These are phyloP conservation scores for Fulica atra DNA, from an alignment of 2,113 vertebrate species.

Conservation along the genomic window DNA sequence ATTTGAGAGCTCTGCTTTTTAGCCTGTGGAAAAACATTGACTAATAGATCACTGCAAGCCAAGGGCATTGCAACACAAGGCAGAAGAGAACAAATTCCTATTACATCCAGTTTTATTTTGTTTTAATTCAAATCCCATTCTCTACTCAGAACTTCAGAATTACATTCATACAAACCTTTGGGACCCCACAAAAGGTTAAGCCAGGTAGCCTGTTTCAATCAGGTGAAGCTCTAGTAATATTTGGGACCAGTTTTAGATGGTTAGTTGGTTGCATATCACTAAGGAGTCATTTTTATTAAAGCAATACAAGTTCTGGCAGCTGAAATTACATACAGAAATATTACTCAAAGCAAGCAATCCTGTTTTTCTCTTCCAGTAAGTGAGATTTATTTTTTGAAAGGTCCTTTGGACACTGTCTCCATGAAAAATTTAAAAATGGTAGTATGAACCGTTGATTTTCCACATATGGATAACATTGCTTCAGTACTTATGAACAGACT, in stretches of 20 bases:
- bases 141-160: background rate
- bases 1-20: background rate
- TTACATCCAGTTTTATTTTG: background rate
- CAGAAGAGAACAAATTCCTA: background rate
- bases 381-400: background rate
- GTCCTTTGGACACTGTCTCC: background rate
- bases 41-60: background rate
- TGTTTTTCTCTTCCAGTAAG: background rate
- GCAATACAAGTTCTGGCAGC: slow-evolving; percentile 35
- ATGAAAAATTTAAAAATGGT: background rate
- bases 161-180: background rate
- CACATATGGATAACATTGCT: slow-evolving; percentile 62
- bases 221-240: background rate
- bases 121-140: background rate
- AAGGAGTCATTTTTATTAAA: slow-evolving; percentile 5
- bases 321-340: background rate
- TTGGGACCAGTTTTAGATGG: background rate
- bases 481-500: background rate
- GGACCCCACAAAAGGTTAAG: background rate
- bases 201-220: background rate
- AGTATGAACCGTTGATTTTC: slow-evolving; percentile 53
- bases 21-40: background rate
- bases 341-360: background rate
- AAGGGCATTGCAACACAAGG: background rate
- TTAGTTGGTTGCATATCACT: background rate